Evolutionary conservation across 2,797 vertebrate genomes (phyloP), one percentile per base, ranked within the genome.

Genomic region (Characodon lateralis): DNA sequence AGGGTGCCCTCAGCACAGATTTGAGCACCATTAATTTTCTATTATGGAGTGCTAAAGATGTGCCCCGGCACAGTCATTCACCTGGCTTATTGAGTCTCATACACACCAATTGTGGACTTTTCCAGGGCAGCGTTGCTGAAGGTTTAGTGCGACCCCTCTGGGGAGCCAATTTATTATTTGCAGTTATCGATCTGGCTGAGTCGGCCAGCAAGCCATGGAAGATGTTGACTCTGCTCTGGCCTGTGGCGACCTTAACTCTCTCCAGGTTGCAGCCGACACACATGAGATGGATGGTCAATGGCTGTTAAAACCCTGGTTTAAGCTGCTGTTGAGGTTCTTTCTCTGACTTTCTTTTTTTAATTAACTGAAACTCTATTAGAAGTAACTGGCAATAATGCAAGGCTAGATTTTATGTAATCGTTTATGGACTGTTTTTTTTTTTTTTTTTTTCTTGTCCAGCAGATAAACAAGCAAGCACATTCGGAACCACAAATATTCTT

Each of bases 121-220:
- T 94, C 91, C 91, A 95, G 91, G 94, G 91, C 94, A 93, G 91
- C 96, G 94, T 95, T 95, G 89, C 91, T 95, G 94, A 92, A 91
- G 96, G 95, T 96, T 97, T 96, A 96, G 95, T 94, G 95, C 89
- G 94, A 93, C 94, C 92, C 96, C 96, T 97, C 94, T 96, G 95
- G 97, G 97, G 97, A 98, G 95, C 96, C 97, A 96, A 97, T 99
- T 98, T 98, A 98, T 98, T 99, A 98, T 99, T 99, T 98, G 97
- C 95, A 96, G 97, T 96, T 99, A 99, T 98, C 96, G 97, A 99
- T 99, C 97, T 96, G 96, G 88, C 95, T 93, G 95, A 92, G 94
- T 93, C 93, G 94, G 95, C 94, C 95, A 96, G 96, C 95, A 93
- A 96, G 94, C 91, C 93, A 85, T 94, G 94, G 96, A 91, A 91